A percentile compares a stretch with the other conserved stretches of the same genome.
These are phyloP conservation scores for Picus viridis DNA, from an alignment of 2,797 vertebrate genomes.

Conservation along the genomic window DNA sequence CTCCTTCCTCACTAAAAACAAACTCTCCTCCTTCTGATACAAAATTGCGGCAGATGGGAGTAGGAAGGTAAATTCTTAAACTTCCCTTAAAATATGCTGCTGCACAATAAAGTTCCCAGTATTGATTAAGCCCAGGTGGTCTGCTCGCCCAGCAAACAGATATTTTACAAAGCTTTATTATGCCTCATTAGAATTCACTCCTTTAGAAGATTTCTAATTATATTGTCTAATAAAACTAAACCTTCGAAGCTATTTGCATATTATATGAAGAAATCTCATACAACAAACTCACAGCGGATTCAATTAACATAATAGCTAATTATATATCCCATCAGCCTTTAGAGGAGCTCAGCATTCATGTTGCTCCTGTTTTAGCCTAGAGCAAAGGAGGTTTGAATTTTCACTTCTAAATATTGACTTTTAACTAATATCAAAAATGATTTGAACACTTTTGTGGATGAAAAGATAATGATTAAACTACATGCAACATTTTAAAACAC, in stretches of 20 bases:
- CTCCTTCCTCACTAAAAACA: neutral
- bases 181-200: slow-evolving; percentile 74
- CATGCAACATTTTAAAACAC: slow-evolving; percentile 57
- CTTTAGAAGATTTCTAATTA: slow-evolving; percentile 85
- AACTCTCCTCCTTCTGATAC: neutral
- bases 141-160: slow-evolving; percentile 66
- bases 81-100: neutral
- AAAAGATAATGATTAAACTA: slow-evolving; percentile 75
- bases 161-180: slow-evolving; percentile 74
- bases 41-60: neutral
- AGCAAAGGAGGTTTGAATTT: slow-evolving; percentile 77
- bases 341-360: slow-evolving; percentile 80
- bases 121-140: slow-evolving; percentile 73
- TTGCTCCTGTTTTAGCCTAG: slow-evolving; percentile 82
- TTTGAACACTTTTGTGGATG: slow-evolving; percentile 76
- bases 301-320: slow-evolving; percentile 90
- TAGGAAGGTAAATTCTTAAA: slow-evolving; percentile 40
- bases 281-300: slow-evolving; percentile 83
- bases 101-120: slow-evolving; percentile 37
- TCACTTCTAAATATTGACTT: slow-evolving; percentile 83
- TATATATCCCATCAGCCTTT: slow-evolving; percentile 84
- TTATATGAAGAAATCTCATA: slow-evolving; percentile 86
- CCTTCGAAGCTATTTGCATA: slow-evolving; percentile 82
- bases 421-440: slow-evolving; percentile 78
- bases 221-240: slow-evolving; percentile 88